A percentile compares a stretch with the other conserved stretches of the same genome.
These are phyloP conservation scores for Tetragnatha versicolor DNA, from an alignment of 1,140 invertebrate species.

Conservation along the genomic window DNA sequence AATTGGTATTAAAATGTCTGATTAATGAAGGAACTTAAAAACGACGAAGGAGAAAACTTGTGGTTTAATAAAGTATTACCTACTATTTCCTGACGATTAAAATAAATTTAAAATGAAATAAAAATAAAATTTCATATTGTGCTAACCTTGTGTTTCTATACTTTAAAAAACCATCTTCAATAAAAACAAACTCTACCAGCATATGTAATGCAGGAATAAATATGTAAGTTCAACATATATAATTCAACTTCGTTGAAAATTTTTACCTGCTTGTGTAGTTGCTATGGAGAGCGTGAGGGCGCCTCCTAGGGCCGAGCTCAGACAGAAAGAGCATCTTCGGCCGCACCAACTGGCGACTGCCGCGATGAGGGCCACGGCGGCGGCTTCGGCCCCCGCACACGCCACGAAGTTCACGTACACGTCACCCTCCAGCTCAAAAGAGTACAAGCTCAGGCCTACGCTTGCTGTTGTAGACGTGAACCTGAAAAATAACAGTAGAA, in stretches of 20 bases:
- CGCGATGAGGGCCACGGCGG: not conserved
- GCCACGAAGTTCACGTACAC: conserved; percentile 86
- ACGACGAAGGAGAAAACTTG: too few species aligned
- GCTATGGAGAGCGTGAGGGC: conserved; percentile 40
- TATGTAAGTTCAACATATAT: too few species aligned
- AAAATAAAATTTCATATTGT: too few species aligned
- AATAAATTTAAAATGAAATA: too few species aligned
- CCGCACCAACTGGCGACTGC: conserved; percentile 2
- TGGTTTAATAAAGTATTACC: too few species aligned
- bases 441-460: conserved; percentile 85
- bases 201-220: too few species aligned
- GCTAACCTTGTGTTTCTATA: too few species aligned
- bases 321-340: conserved; percentile 39
- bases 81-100: too few species aligned
- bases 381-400: conserved; percentile 83
- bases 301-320: conserved; percentile 37
- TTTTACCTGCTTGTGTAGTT: conserved; percentile 41
- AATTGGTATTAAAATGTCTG: too few species aligned
- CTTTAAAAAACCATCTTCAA: too few species aligned
- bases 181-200: too few species aligned
- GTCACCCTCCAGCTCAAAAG: conserved; percentile 81
- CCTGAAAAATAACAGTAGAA: conserved; percentile 62
- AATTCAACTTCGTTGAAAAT: not conserved
- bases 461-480: conserved; percentile 81
- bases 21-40: too few species aligned